Base-by-base conservation (phyloP, 1,140 invertebrate genomes). In the Acromyrmex heyeri region DNA sequence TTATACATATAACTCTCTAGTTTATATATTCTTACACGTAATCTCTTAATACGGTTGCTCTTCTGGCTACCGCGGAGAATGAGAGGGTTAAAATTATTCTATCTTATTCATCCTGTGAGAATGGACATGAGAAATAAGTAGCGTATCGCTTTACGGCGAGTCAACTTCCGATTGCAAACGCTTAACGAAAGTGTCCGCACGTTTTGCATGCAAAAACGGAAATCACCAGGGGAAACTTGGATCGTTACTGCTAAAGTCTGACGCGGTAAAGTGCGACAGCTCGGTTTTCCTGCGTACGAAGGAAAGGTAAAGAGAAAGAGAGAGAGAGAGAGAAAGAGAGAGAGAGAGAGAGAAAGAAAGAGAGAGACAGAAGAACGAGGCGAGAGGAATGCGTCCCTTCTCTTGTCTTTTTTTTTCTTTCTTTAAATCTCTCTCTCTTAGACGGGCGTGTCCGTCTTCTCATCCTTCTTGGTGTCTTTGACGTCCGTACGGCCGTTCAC, bases 401-500 rank as follows among this genome's bases (percentile, higher is more conserved):
- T 57, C 34, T 38, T 34, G 21, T 76, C 21, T 75, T 59, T 55
- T 55, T 55, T 73, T 30, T 75, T 18, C 27, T 27, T 73, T 21
- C 5, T 57, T 21, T 16, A 24, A 34, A 3, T n/a, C 21, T 27
- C 57, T 27, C 24, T 24, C 34, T 57, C 70, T 95, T 95, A 95
- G 86, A 95, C 95, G n/a, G 94, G 94, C 65, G 94, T 95, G 82
- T 95, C 94, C 87, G 94, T 95, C 85, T 95, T 95, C 73, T 94
- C 94, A 88, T 95, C 94, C 89, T 94, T 94, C 75, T 95, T 94
- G 61, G 90, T 73, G 78, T 95, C 94, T 91, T 95, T 95, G 87
- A 94, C 82, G 87, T 95, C 94, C 77, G 92, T 93, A 83, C 93
- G 92, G 57, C 95, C 95, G 82, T 95, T 95, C 73, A 95, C 91